Conservation (phyloP, 1,140 invertebrate species). For the Melitaea cinxia region DNA sequence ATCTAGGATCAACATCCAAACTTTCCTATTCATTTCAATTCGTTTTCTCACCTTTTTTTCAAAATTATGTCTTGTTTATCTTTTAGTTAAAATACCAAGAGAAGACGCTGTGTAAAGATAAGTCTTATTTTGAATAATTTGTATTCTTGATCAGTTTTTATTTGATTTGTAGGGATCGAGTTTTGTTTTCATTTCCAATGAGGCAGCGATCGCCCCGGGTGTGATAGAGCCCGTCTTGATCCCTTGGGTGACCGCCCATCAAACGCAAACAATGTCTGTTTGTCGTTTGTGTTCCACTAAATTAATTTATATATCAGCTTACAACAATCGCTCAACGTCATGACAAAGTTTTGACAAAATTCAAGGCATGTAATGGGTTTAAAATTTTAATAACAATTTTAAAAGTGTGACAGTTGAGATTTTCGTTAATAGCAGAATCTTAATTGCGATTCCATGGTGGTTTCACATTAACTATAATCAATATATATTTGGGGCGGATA, state of each 20-base stretch:
- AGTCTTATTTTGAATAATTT: conserved; percentile 9
- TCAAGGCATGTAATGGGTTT: not conserved
- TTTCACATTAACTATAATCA: too few relatives aligned
- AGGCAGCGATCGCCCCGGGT: conserved; percentile 47
- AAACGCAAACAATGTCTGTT: conserved; percentile 67
- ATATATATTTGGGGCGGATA: too few relatives aligned
- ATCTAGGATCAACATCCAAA: too few relatives aligned
- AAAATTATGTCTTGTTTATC: not conserved
- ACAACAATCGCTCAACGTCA: conserved; percentile 36
- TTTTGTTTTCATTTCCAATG: conserved; percentile 71
- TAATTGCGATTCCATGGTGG: too few relatives aligned
- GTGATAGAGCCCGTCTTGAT: conserved; percentile 29
- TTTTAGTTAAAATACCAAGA: not conserved
- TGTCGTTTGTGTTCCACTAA: conserved; percentile 74
- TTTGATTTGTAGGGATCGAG: conserved; percentile 69
- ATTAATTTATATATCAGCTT: conserved; percentile 72
- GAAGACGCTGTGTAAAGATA: not conserved
- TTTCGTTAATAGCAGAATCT: too few relatives aligned
- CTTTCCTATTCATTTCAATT: too few relatives aligned
- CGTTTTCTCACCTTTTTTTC: not conserved
- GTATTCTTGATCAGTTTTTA: conserved; percentile 33
- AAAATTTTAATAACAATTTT: too few relatives aligned
- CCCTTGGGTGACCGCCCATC: conserved; percentile 59
- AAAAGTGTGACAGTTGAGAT: too few relatives aligned
- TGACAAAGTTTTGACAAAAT: not conserved